Percentiles rank a stretch among this genome's conserved stretches.
Conservation (phyloP, 2,888 invertebrate species). For the Anthoptus insignis region DNA sequence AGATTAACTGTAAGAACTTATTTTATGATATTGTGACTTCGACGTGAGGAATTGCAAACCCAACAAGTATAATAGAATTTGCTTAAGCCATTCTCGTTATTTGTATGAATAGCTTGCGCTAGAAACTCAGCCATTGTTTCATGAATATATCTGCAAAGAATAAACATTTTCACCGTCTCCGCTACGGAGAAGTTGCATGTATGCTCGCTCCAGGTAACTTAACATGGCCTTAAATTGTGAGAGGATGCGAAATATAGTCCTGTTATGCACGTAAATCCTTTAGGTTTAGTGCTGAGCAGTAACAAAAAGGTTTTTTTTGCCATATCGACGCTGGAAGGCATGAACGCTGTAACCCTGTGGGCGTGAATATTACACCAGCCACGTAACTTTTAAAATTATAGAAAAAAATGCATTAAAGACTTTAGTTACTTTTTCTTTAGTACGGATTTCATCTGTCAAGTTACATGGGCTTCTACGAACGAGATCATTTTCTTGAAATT, state of each 20-base stretch:
- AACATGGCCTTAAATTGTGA: not conserved
- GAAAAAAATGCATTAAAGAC: no score
- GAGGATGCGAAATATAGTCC: not conserved
- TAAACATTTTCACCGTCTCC: slow-evolving; percentile 14
- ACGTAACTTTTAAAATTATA: no score
- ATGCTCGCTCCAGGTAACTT: not conserved
- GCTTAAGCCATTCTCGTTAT: slow-evolving; percentile 20
- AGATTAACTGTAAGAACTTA: not conserved
- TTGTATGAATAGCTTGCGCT: slow-evolving; percentile 19
- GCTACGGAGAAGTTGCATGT: not conserved
- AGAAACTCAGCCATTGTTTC: slow-evolving; percentile 30
- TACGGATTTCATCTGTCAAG: no score
- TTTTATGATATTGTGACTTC: not conserved
- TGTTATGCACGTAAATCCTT: not conserved
- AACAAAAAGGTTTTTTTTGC: no score
- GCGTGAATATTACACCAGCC: no score
- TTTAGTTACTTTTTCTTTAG: no score
- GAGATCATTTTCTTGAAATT: no score
- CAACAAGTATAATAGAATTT: slow-evolving; percentile 25
- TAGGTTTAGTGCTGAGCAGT: no score
- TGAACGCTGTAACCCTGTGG: no score
- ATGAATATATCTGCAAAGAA: slow-evolving; percentile 19
- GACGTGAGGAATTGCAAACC: not conserved
- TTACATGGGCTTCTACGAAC: no score
- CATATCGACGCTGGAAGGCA: no score